Evolutionary conservation across 2,113 vertebrate species (phyloP), one percentile per base, ranked within the genome.

Genomic region (Sphyrna mokarran): DNA sequence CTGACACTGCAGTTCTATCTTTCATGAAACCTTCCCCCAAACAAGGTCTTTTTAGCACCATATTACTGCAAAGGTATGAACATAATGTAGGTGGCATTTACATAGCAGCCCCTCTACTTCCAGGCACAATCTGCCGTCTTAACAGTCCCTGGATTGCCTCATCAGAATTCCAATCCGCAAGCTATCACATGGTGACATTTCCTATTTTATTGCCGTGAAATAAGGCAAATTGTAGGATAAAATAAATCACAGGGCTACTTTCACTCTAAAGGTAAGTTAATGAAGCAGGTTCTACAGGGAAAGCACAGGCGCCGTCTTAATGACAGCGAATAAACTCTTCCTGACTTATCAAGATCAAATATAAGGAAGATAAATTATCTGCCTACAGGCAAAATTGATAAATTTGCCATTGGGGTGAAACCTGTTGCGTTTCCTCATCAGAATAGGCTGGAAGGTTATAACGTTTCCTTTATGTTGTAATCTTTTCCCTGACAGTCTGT

Each of bases 281-380:
- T 95, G 69, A 72, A 76, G 69, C 68, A 26, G 69, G 23, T 95
- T 95, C 68, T 48, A 2, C 29, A 70, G 20, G 94, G 69, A 72
- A 54, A 76, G 33, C 40, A 0, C 40, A 95, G 66, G 40, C 5
- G 20, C 37, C 11, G 69, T 37, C 37, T 40, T 95, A 94, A 96
- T 94, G 90, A 33, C 70, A 94, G 33, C 96, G 96, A 96, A 96
- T 96, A 97, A 97, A 97, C 96, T 96, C 96, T 97, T 97, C 94
- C 96, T 96, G 87, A 96, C 96, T 96, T 95, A 96, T 96, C 96
- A 96, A 96, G 96, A 96, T 96, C 93, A 63, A 96, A 96, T 97
- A 96, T 97, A 96, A 96, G 96, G 96, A 97, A 96, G 97, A 97
- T 96, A 97, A 97, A 97, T 97, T 96, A 96, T 96, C 96, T 93